These are phyloP conservation scores for Torymus texanus DNA, from an alignment of 2,888 invertebrate genomes.

Conservation along the genomic window DNA sequence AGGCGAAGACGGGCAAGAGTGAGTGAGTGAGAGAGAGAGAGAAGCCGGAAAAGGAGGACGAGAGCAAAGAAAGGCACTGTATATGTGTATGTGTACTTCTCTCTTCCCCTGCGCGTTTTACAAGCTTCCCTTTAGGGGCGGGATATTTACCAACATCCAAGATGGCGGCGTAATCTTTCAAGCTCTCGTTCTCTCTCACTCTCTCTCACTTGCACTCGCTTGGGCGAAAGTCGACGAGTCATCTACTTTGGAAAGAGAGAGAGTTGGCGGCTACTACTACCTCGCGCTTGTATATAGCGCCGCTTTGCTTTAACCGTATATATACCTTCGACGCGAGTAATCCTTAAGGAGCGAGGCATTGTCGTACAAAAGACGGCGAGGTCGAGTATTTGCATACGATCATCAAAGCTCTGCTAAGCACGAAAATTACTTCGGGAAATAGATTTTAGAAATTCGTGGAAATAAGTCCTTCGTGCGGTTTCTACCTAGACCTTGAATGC, in stretches of 20 bases:
- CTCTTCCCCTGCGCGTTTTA: conserved; percentile 59
- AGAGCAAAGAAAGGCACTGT: conserved; percentile 13
- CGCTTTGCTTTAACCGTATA: conserved; percentile 55
- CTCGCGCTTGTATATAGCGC: conserved; percentile 52
- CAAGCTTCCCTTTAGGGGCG: conserved; percentile 66
- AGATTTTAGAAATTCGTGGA: conserved; percentile 52
- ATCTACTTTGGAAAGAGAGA: conserved; percentile 45
- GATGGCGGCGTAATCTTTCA: conserved; percentile 74
- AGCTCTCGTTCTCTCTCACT: conserved; percentile 59
- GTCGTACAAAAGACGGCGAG: conserved; percentile 46
- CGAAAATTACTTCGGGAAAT: conserved; percentile 54
- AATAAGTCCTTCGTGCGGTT: no score
- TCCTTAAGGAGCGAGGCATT: conserved; percentile 49
- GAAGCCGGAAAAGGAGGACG: conserved; percentile 36
- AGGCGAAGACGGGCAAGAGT: no score
- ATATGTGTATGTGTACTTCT: conserved; percentile 46
- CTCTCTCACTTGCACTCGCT: neutral
- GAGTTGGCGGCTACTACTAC: no score
- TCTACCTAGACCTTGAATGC: no score
- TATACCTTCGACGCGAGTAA: conserved; percentile 45
- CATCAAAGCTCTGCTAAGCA: conserved; percentile 45
- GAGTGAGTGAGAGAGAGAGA: neutral
- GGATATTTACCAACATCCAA: conserved; percentile 75
- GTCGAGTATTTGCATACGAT: conserved; percentile 56
- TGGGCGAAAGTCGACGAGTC: conserved; percentile 66